phyloP scores from a whole-genome alignment of 2,888 invertebrate genomes.

The Conomelus anceps region DNA sequence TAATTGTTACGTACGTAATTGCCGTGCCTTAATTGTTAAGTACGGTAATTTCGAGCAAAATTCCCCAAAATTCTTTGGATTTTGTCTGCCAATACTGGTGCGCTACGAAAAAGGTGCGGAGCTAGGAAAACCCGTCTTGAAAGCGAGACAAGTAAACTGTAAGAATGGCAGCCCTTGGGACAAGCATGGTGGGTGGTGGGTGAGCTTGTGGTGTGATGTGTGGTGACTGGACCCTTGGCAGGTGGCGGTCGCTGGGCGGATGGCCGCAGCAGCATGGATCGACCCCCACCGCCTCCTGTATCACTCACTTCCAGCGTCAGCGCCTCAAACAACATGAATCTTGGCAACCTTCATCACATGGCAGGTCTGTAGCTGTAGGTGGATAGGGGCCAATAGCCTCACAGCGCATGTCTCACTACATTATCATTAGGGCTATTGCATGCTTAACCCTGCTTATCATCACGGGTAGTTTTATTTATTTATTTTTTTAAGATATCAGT shows the following conservation, averaged over 20 bases:
- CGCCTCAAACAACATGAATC: conserved; percentile 49
- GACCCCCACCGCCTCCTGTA: conserved; percentile 60
- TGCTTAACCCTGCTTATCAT: background rate
- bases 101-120: too few species aligned
- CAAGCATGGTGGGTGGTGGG: background rate
- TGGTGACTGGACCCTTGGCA: conserved; percentile 1
- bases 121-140: too few species aligned
- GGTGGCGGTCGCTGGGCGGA: conserved; percentile 49
- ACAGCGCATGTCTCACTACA: background rate
- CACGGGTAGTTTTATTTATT: background rate
- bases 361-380: conserved; percentile 52
- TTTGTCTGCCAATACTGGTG: too few species aligned
- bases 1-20: too few species aligned
- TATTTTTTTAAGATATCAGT: background rate
- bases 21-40: too few species aligned
- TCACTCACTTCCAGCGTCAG: conserved; percentile 57
- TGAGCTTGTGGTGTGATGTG: background rate
- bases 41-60: too few species aligned
- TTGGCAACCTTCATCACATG: conserved; percentile 72
- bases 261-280: conserved; percentile 53
- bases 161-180: background rate
- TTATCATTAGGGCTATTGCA: too few species aligned
- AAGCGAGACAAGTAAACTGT: too few species aligned
- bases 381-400: too few species aligned
- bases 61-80: too few species aligned